Percentiles rank a stretch among this genome's conserved stretches.
These are phyloP conservation scores for Latrodectus elegans DNA, from an alignment of 2,888 invertebrate species.

Conservation along the genomic window DNA sequence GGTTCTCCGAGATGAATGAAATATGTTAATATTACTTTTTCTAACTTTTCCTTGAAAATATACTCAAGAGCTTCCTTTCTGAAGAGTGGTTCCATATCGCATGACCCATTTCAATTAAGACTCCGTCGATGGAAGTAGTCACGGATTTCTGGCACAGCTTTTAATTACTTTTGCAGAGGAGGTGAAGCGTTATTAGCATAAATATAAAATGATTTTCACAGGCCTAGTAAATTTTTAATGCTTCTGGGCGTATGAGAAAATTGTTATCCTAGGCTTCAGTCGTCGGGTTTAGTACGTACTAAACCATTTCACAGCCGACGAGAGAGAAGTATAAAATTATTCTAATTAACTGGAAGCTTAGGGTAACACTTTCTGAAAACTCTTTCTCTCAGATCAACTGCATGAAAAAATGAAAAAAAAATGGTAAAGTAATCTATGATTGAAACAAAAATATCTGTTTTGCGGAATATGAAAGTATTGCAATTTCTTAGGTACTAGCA, in stretches of 20 bases:
- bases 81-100: conserved; percentile 32
- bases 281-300: conserved; percentile 16
- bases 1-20: background rate
- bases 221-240: conserved; percentile 54
- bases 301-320: background rate
- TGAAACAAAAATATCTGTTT: no score
- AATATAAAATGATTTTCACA: conserved; percentile 60
- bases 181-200: conserved; percentile 56
- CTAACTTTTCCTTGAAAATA: background rate
- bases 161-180: conserved; percentile 57
- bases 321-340: conserved; percentile 28
- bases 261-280: conserved; percentile 26
- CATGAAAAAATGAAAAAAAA: background rate
- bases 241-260: conserved; percentile 35
- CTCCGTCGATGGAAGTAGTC: conserved; percentile 30
- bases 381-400: background rate
- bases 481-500: no score
- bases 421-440: background rate
- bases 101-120: conserved; percentile 42
- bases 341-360: conserved; percentile 36
- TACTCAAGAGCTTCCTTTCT: background rate
- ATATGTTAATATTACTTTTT: background rate
- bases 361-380: conserved; percentile 15
- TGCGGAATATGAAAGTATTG: no score
- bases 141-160: conserved; percentile 45